Evolutionary conservation across 2,113 vertebrate species (phyloP).

Genomic region (Mobula hypostoma): DNA sequence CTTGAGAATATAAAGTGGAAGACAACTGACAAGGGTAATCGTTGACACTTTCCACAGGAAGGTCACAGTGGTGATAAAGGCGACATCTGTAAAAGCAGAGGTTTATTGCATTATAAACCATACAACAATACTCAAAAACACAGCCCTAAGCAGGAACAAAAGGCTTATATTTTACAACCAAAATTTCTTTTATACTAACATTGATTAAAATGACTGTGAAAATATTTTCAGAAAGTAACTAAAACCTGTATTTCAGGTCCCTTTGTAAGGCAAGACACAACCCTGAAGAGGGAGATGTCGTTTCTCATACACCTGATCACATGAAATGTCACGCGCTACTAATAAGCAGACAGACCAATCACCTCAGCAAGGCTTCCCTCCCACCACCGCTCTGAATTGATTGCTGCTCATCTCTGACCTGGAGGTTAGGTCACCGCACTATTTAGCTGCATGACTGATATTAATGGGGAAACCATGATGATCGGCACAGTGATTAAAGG

Average conservation of each 20-base stretch:
- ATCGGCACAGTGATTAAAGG: neutral
- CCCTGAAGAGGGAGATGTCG: neutral
- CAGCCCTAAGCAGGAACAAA: neutral
- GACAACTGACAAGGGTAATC: conserved; percentile 93
- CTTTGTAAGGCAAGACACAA: too few relatives aligned
- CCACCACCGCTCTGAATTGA: neutral
- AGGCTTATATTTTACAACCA: neutral
- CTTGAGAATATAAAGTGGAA: conserved; percentile 97
- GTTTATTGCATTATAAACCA: conserved; percentile 22
- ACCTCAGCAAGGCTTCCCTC: neutral
- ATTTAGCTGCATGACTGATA: neutral
- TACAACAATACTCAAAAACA: neutral
- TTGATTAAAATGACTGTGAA: neutral
- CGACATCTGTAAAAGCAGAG: conserved; percentile 62
- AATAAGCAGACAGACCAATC: neutral
- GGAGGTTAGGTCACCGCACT: neutral
- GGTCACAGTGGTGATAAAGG: conserved; percentile 84
- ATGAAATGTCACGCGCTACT: neutral
- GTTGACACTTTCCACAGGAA: conserved; percentile 96
- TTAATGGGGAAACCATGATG: neutral
- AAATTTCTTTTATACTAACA: neutral
- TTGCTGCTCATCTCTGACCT: neutral
- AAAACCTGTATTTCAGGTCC: too few relatives aligned
- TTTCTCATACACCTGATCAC: neutral
- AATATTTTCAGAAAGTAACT: neutral